Evolutionary conservation across 1,140 invertebrate genomes (phyloP).

Genomic region (Metaphire vulgaris): DNA sequence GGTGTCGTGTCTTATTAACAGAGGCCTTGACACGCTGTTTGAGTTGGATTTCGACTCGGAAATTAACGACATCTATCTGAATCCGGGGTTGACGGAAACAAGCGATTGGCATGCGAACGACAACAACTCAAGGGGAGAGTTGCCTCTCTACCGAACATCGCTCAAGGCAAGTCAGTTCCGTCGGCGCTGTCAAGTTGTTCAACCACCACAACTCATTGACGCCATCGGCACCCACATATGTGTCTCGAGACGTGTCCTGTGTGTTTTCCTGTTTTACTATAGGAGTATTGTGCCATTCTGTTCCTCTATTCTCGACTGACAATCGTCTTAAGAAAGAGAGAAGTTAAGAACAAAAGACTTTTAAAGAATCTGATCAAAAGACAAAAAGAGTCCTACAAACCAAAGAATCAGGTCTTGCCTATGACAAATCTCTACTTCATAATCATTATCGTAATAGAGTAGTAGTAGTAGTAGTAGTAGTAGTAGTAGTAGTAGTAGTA

Average conservation of each 20-base stretch:
- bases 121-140: no score
- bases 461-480: background rate
- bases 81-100: constrained; percentile 39
- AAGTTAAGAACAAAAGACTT: constrained; percentile 43
- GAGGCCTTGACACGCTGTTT: constrained; percentile 33
- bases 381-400: constrained; percentile 44
- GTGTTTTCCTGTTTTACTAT: background rate
- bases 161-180: no score
- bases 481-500: background rate
- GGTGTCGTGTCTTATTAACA: no score
- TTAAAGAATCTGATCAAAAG: constrained; percentile 41
- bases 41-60: constrained; percentile 47
- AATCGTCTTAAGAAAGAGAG: constrained; percentile 40
- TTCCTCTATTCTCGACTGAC: constrained; percentile 47
- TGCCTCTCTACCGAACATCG: background rate
- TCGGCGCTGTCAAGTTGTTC: no score
- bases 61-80: constrained; percentile 41
- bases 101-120: background rate
- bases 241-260: no score
- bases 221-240: no score
- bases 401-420: constrained; percentile 36
- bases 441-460: background rate
- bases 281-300: constrained; percentile 48
- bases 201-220: no score
- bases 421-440: background rate